Evolutionary conservation across 2,113 vertebrate species (phyloP).

Genomic region (Sula dactylatra): DNA sequence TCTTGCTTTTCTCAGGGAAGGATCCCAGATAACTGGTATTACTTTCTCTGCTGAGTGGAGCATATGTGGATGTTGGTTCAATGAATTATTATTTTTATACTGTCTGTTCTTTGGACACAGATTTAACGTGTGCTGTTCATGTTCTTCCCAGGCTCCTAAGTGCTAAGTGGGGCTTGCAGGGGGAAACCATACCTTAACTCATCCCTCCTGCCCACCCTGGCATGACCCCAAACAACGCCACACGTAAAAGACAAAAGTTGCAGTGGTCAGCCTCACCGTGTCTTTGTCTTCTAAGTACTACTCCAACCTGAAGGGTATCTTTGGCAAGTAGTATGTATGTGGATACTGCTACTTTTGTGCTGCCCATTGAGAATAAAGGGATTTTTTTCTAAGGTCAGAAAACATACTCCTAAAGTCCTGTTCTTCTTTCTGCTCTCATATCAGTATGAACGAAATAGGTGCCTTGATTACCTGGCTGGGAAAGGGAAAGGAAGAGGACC

Average conservation of each 20-base stretch:
- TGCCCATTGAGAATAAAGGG: background rate
- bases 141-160: background rate
- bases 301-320: background rate
- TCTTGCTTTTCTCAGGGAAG: background rate
- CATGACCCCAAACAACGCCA: background rate
- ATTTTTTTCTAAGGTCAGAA: background rate
- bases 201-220: background rate
- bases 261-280: background rate
- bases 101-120: background rate
- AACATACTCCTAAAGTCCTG: background rate
- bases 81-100: background rate
- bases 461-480: background rate
- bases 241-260: background rate
- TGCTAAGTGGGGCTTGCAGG: background rate
- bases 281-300: background rate
- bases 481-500: background rate
- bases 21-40: background rate
- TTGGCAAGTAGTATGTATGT: background rate
- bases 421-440: background rate
- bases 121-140: background rate
- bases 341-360: background rate
- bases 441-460: background rate
- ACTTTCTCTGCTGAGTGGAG: background rate
- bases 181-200: background rate
- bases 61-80: background rate